A percentile compares a stretch with the other conserved stretches of the same genome.
These are phyloP conservation scores for Argentina silus DNA, from an alignment of 2,797 vertebrate species.

Conservation along the genomic window DNA sequence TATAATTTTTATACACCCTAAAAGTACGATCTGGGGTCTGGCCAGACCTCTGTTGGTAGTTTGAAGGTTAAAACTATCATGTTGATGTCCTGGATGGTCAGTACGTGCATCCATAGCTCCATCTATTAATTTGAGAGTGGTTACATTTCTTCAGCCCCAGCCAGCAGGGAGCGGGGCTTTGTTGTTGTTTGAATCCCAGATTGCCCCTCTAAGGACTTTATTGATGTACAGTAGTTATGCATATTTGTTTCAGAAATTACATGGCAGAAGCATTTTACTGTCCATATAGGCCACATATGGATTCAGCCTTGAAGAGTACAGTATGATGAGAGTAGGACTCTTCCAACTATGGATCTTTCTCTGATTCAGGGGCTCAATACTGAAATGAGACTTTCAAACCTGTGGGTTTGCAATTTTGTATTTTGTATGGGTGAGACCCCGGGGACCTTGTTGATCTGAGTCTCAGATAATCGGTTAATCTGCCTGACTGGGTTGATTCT, in stretches of 20 bases:
- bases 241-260: background rate
- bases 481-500: conserved; percentile 56
- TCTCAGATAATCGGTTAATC: conserved; percentile 63
- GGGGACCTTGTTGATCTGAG: conserved; percentile 34
- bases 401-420: conserved; percentile 24
- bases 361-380: conserved; percentile 12
- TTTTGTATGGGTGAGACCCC: conserved; percentile 10
- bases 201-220: background rate
- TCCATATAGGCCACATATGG: background rate
- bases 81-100: too few relatives aligned
- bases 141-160: too few relatives aligned
- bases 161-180: background rate
- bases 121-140: too few relatives aligned
- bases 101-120: too few relatives aligned
- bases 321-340: background rate
- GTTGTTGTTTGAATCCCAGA: background rate
- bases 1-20: too few relatives aligned
- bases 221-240: conserved; percentile 7
- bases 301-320: conserved; percentile 1
- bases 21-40: too few relatives aligned
- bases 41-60: too few relatives aligned
- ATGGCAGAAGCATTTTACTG: background rate
- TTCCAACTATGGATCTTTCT: conserved; percentile 3
- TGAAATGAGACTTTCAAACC: conserved; percentile 11
- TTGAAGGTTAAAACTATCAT: too few relatives aligned